A percentile compares a stretch with the other conserved stretches of the same genome.
phyloP scores from a whole-genome alignment of 2,113 vertebrate genomes.

The Syngnathus scovelli region DNA sequence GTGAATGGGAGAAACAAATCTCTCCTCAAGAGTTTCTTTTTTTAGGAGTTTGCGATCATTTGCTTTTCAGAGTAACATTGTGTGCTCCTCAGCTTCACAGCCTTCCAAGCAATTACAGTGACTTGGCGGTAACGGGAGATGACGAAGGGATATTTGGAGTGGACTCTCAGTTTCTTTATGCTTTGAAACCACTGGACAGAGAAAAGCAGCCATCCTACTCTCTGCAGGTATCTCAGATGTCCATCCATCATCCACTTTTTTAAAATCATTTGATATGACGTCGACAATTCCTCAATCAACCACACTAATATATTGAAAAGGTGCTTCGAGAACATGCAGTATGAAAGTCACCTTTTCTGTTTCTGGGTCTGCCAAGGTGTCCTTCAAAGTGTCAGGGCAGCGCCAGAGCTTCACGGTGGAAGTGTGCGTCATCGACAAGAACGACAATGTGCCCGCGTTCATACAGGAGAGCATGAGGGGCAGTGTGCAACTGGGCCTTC shows the following conservation, averaged over 20 bases:
- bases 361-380: slow-evolving; percentile 50
- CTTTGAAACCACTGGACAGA: slow-evolving; percentile 75
- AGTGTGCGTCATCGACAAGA: slow-evolving; percentile 73
- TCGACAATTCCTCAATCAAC: not conserved
- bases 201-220: slow-evolving; percentile 78
- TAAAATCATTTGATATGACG: too few species aligned
- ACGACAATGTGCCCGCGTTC: slow-evolving; percentile 72
- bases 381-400: slow-evolving; percentile 59
- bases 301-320: not conserved
- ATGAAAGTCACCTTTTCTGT: slow-evolving; percentile 4
- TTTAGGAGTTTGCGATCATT: not conserved
- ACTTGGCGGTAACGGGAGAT: slow-evolving; percentile 63
- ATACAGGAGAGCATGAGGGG: slow-evolving; percentile 67
- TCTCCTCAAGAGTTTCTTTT: not conserved
- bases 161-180: slow-evolving; percentile 74
- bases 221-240: slow-evolving; percentile 63
- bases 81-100: slow-evolving; percentile 53
- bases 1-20: not conserved
- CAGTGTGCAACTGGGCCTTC: slow-evolving; percentile 71
- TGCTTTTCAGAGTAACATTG: slow-evolving; percentile 2
- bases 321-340: not conserved
- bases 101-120: slow-evolving; percentile 59
- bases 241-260: too few species aligned
- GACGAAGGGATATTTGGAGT: slow-evolving; percentile 76
- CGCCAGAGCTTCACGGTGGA: slow-evolving; percentile 63